Evolutionary conservation across 2,888 invertebrate genomes (phyloP).

Genomic region (Conomelus anceps): DNA sequence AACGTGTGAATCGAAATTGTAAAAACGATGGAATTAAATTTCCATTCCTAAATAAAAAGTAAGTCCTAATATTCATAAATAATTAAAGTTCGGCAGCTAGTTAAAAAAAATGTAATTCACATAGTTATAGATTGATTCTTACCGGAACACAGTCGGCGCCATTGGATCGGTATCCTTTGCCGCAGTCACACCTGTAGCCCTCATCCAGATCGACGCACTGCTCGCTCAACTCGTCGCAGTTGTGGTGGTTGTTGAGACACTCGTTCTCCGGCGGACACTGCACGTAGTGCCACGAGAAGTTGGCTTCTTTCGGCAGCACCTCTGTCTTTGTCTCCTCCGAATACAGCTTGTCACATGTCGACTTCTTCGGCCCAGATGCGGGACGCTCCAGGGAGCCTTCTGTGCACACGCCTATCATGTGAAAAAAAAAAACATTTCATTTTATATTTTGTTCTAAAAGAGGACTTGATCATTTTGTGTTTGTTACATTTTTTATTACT

Average conservation of each 20-base stretch:
- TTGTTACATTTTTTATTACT: too few species aligned
- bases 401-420: constrained; percentile 64
- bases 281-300: constrained; percentile 80
- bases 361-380: constrained; percentile 55
- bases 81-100: too few species aligned
- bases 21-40: too few species aligned
- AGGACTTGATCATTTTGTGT: too few species aligned
- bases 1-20: too few species aligned
- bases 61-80: too few species aligned
- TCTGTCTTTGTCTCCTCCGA: constrained; percentile 35
- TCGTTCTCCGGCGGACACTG: constrained; percentile 90
- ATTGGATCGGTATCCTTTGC: constrained; percentile 58
- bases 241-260: constrained; percentile 84
- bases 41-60: too few species aligned
- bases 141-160: constrained; percentile 34
- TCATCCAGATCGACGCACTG: constrained; percentile 73
- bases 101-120: too few species aligned
- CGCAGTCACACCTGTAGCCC: constrained; percentile 83
- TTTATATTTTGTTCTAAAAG: neutral
- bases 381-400: constrained; percentile 68
- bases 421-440: neutral
- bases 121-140: constrained; percentile 16
- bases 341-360: constrained; percentile 47
- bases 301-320: constrained; percentile 28
- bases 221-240: constrained; percentile 79